Evolutionary conservation across 2,113 vertebrate species (phyloP).

Genomic region (Phodopus roborovskii): DNA sequence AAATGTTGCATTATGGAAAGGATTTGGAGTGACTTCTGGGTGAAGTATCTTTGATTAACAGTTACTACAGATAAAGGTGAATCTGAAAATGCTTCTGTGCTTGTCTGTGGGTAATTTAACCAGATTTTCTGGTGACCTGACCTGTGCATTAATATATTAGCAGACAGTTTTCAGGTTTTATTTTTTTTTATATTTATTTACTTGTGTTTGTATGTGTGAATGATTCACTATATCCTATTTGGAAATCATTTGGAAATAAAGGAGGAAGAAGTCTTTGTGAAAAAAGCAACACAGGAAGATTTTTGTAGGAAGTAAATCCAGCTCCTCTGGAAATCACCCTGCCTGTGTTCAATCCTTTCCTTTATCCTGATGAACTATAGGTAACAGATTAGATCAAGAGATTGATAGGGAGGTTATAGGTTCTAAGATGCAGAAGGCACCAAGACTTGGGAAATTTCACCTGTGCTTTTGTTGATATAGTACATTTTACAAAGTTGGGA

Average conservation of each 20-base stretch:
- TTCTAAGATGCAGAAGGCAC: neutral
- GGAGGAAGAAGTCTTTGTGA: neutral
- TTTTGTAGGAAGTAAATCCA: neutral
- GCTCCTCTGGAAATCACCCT: neutral
- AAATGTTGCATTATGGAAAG: rapidly evolving
- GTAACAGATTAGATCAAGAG: neutral
- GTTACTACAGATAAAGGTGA: neutral
- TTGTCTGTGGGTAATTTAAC: neutral
- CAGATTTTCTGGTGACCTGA: neutral
- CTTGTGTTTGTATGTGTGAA: neutral
- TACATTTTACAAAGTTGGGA: neutral
- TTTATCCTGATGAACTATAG: neutral
- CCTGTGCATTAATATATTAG: neutral
- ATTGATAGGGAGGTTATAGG: neutral
- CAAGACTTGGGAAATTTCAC: conserved; percentile 21
- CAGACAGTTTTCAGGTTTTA: neutral
- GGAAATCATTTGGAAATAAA: neutral
- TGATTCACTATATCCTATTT: neutral
- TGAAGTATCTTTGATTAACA: neutral
- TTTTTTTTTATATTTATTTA: neutral
- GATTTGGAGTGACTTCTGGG: neutral
- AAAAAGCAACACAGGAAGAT: neutral
- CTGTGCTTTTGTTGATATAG: neutral
- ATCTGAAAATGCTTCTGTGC: neutral
- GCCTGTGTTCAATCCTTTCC: neutral